These are phyloP conservation scores for Bergia puertoricense DNA, from an alignment of 92 coral and sea anemone species.

Conservation along the genomic window DNA sequence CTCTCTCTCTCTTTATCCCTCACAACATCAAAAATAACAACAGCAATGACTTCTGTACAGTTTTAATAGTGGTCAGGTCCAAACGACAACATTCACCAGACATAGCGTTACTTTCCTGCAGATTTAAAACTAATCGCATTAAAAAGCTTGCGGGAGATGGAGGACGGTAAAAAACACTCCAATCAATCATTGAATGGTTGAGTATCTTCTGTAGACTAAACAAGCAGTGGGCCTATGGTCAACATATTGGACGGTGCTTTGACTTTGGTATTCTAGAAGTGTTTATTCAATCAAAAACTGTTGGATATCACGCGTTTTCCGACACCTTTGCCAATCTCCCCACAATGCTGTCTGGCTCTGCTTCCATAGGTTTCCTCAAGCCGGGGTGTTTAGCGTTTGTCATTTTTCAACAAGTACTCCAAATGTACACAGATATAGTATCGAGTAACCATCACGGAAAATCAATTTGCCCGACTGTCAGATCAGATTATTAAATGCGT, in stretches of 20 bases:
- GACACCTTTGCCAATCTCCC: neutral
- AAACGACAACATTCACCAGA: neutral
- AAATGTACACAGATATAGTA: neutral
- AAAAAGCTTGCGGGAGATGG: conserved; percentile 36
- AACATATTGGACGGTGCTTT: neutral
- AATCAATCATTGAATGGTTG: neutral
- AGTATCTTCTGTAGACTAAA: conserved; percentile 3
- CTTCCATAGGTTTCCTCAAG: neutral
- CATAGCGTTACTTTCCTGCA: neutral
- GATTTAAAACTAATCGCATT: conserved; percentile 27
- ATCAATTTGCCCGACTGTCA: neutral
- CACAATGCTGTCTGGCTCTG: neutral
- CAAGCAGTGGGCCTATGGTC: neutral
- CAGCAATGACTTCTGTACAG: neutral
- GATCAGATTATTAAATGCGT: conserved; percentile 14
- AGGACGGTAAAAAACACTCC: neutral
- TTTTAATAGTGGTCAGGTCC: neutral
- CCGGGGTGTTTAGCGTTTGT: conserved; percentile 2
- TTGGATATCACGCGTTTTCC: neutral
- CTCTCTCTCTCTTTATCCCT: too few relatives aligned
- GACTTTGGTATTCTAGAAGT: neutral
- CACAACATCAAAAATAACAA: too few relatives aligned
- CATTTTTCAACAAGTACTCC: conserved; percentile 26
- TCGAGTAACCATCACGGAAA: neutral
- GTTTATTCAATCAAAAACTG: neutral